Conservation (phyloP, 2,888 invertebrate species). For the Zeuzera pyrina region DNA sequence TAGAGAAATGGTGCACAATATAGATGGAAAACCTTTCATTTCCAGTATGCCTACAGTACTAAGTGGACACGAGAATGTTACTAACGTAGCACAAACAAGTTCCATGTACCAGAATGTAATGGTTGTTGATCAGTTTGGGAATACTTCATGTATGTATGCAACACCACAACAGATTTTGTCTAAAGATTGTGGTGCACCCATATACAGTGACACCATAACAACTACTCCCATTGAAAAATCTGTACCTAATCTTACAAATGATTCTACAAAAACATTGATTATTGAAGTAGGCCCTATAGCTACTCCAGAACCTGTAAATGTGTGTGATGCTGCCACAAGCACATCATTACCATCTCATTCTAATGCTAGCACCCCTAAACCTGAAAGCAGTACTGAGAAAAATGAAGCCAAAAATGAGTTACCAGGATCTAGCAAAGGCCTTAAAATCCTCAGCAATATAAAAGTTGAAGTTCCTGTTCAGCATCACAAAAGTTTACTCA, state of each 20-base stretch:
- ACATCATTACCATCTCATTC: constrained; percentile 18
- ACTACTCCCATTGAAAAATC: constrained; percentile 30
- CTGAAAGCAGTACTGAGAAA: constrained; percentile 22
- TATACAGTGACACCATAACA: constrained; percentile 31
- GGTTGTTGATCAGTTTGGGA: constrained; percentile 62
- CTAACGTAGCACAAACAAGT: constrained; percentile 48
- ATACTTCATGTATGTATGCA: constrained; percentile 57
- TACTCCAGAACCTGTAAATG: constrained; percentile 19
- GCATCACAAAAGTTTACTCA: constrained; percentile 58
- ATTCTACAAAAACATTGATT: constrained; percentile 49
- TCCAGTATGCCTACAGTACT: constrained; percentile 49
- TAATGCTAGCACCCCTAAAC: constrained; percentile 15
- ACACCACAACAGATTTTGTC: constrained; percentile 43
- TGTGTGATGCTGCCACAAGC: constrained; percentile 8
- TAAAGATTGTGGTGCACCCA: constrained; percentile 34
- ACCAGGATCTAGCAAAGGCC: constrained; percentile 44
- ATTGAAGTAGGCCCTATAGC: constrained; percentile 58
- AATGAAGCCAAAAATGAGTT: constrained; percentile 32
- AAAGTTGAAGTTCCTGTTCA: constrained; percentile 69
- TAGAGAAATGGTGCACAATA: constrained; percentile 61
- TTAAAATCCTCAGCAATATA: constrained; percentile 66
- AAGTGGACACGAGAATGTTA: constrained; percentile 42
- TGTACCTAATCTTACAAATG: constrained; percentile 25
- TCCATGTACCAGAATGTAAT: constrained; percentile 65
- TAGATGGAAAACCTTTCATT: constrained; percentile 57